Evolutionary conservation across 2,888 invertebrate species (phyloP), one percentile per base, ranked within the genome.

Genomic region (Caenorhabditis sp.): DNA sequence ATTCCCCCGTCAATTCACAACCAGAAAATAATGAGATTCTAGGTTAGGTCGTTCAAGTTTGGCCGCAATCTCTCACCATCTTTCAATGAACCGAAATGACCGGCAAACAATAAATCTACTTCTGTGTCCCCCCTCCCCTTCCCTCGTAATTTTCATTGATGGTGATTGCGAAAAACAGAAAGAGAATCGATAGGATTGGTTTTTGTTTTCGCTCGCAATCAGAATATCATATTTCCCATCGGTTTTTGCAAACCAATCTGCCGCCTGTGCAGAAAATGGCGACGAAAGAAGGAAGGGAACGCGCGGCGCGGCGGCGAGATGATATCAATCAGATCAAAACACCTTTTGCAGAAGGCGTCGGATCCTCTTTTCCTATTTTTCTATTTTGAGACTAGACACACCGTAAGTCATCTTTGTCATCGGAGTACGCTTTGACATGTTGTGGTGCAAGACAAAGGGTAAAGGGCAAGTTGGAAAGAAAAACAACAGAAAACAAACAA

Each of bases 21-120:
- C 45, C 50, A 50, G 46, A 52, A 59, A 56, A 68, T 59, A 70
- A 70, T 70, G 59, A 70, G 70, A 70, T 70, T 70, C 59, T 70
- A 45, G 56, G 66, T 50, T 50, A 66, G 56, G 46, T 45, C 55
- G 39, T 45, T 15, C 37, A 37, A 45, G 27, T 22, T 37, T 24
- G 26, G 41, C 50, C 52, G 52, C 55, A 55, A 55, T 55, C 63
- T 55, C 45, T 26, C 55, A n/a, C 35, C 24, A n/a, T 26, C 50
- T 27, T 32, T 35, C 5, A 35, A 35, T 17, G 22, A 20, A 8
- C 11, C 15, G 39, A 50, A 41, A 27, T 50, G 63, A 22, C 43
- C 17, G 20, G 35, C 55, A 30, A 46, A 13, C 46, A 45, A 65
- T 65, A 53, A 65, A 65, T 55, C 65, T 65, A 65, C 55, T 9